These are phyloP conservation scores for Eupeodes corollae DNA, from an alignment of 1,140 invertebrate species.

Conservation along the genomic window DNA sequence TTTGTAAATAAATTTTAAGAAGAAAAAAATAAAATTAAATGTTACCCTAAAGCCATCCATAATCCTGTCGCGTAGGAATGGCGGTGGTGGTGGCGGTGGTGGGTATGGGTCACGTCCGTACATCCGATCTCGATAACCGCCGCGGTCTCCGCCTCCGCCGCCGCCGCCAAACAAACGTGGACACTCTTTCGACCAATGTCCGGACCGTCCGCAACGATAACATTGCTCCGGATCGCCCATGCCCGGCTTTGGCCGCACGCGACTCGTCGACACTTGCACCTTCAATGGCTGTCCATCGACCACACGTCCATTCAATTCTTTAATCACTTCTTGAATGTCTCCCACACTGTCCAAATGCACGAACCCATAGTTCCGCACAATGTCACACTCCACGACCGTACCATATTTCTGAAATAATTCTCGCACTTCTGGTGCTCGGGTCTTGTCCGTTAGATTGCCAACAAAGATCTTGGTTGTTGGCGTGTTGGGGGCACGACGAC, in stretches of 20 bases:
- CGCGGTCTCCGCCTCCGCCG: slow-evolving; percentile 43
- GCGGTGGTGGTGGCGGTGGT: slow-evolving; percentile 71
- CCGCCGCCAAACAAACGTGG: slow-evolving; percentile 64
- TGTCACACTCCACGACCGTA: slow-evolving; percentile 81
- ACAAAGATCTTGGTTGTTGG: slow-evolving; percentile 84
- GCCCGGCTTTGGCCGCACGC: slow-evolving; percentile 80
- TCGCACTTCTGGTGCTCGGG: slow-evolving; percentile 74
- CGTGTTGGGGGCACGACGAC: slow-evolving; percentile 69
- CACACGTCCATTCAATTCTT: slow-evolving; percentile 72
- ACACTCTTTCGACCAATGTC: slow-evolving; percentile 92
- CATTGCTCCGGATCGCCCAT: slow-evolving; percentile 92
- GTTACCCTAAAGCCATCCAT: slow-evolving; percentile 75
- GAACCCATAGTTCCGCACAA: slow-evolving; percentile 85
- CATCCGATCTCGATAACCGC: slow-evolving; percentile 61
- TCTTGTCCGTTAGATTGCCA: slow-evolving; percentile 79
- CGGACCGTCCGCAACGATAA: slow-evolving; percentile 84
- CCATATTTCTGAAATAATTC: slow-evolving; percentile 79
- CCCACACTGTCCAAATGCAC: slow-evolving; percentile 75
- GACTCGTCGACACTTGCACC: slow-evolving; percentile 80
- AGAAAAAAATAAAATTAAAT: no score
- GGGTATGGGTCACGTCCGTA: slow-evolving; percentile 73
- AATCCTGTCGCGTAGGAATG: slow-evolving; percentile 74
- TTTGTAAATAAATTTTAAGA: no score
- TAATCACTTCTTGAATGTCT: slow-evolving; percentile 73
- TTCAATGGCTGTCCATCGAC: slow-evolving; percentile 80